Evolutionary conservation across 1,140 invertebrate species (phyloP), one percentile per base, ranked within the genome.

Genomic region (Drosophila dunni): DNA sequence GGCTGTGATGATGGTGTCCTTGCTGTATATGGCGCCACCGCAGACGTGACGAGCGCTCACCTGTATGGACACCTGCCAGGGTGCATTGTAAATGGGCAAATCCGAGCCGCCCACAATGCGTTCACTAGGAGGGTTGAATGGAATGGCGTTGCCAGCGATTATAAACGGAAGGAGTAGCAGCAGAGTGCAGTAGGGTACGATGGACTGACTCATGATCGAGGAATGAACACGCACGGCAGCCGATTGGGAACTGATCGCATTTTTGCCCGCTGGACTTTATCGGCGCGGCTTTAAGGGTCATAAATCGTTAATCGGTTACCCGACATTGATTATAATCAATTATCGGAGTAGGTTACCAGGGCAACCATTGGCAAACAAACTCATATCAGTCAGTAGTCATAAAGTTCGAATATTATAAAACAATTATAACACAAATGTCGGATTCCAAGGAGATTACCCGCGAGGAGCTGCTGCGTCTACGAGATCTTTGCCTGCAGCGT

Each of bases 1-100:
- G 3, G 94, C 94, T 0, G 94, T 95, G 3, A 95, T 72, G n/a
- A 95, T 92, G 7, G 94, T 93, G 2, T 92, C 86, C 9, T 92
- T 82, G 13, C 92, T 93, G 51, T 94, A 93, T 6, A 95, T 85
- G 0, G 93, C 93, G 0, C 94, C 94, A 0, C 94, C 94, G 75
- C 94, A 94, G 42, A 94, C 94, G 79, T 94, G 94, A 38, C 91
- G 86, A 0, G 92, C 92, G 0, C 90, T 92, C 46, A 90, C 91
- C 64, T 93, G 88, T 2, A 95, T 72, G n/a, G 94, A 94, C 44
- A 93, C 92, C 92, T 94, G 93, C 86, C 93, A 95, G 40, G 94
- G 94, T 67, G 93, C 94, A 44, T 93, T 86, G 15, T 93, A 85
- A 38, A 95, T 94, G 11, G 81, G 85, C 20, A 93, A 92, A 4